Evolutionary conservation across 2,888 invertebrate species (phyloP).

Genomic region (Spilarctia lutea): DNA sequence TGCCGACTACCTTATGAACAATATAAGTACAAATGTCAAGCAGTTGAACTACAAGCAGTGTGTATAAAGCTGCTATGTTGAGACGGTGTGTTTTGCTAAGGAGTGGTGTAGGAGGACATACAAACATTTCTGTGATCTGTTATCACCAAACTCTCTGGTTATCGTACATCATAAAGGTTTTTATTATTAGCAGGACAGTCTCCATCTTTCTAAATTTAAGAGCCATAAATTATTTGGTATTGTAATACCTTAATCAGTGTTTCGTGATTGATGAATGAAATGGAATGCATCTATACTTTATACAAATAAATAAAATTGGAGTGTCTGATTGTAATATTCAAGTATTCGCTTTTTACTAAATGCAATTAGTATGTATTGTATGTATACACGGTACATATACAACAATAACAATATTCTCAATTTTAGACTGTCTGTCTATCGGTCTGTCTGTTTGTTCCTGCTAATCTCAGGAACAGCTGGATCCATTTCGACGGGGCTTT

Average conservation of each 20-base stretch:
- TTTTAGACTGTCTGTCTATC: too few species aligned
- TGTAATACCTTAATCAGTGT: constrained; percentile 18
- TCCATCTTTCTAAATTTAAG: constrained; percentile 13
- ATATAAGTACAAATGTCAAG: neutral
- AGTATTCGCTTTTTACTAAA: too few species aligned
- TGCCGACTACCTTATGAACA: neutral
- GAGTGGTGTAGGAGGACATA: too few species aligned
- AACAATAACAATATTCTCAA: too few species aligned
- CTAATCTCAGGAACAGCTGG: too few species aligned
- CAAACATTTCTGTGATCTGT: too few species aligned
- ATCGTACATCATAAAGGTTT: constrained; percentile 6
- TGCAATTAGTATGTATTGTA: too few species aligned
- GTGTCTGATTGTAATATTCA: too few species aligned
- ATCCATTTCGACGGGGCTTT: too few species aligned
- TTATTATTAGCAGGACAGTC: constrained; percentile 1
- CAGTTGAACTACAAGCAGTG: neutral
- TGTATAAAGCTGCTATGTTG: neutral
- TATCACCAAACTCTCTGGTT: constrained; percentile 4
- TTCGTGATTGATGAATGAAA: constrained; percentile 19
- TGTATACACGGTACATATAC: too few species aligned
- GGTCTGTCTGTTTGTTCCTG: too few species aligned
- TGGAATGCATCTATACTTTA: neutral
- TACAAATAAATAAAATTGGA: too few species aligned
- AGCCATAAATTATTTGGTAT: neutral
- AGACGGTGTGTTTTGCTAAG: neutral